A percentile compares a stretch with the other conserved stretches of the same genome.
These are phyloP conservation scores for Dorcus hopei DNA, from an alignment of 2,888 invertebrate genomes.

Conservation along the genomic window DNA sequence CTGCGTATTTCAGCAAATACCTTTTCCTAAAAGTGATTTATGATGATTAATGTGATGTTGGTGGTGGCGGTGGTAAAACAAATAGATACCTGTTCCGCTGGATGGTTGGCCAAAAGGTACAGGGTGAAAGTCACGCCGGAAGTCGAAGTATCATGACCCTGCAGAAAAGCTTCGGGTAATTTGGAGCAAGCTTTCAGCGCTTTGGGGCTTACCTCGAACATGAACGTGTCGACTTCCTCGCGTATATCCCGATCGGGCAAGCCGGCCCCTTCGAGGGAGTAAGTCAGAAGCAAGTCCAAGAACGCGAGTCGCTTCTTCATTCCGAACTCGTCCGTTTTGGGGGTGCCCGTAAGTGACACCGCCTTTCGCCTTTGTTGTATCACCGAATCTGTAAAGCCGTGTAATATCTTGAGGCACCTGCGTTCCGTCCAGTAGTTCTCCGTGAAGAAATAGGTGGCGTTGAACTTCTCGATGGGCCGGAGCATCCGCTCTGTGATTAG, in stretches of 20 bases:
- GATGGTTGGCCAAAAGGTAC: conserved; percentile 36
- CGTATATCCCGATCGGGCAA: conserved; percentile 60
- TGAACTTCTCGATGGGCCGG: conserved; percentile 18
- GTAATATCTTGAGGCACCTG: conserved; percentile 41
- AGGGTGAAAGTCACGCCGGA: conserved; percentile 44
- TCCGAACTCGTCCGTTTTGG: conserved; percentile 51
- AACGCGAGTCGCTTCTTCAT: conserved; percentile 66
- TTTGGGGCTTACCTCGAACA: conserved; percentile 60
- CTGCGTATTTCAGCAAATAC: conserved; percentile 42
- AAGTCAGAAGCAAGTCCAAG: conserved; percentile 60
- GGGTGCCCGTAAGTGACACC: conserved; percentile 54
- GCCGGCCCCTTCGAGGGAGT: conserved; percentile 56
- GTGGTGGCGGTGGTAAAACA: too few relatives aligned
- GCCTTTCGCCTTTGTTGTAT: conserved; percentile 51
- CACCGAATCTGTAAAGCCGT: conserved; percentile 55
- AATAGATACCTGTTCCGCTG: not conserved
- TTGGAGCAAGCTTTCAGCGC: not conserved
- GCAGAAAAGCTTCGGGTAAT: not conserved
- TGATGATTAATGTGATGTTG: too few relatives aligned
- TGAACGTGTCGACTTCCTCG: conserved; percentile 71
- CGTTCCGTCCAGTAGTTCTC: conserved; percentile 16
- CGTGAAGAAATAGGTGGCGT: conserved; percentile 19
- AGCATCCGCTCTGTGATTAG: conserved; percentile 18
- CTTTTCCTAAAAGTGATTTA: conserved; percentile 29
- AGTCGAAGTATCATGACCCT: conserved; percentile 47